phyloP scores from a whole-genome alignment of 2,797 vertebrate species.

The Tenualosa thibaudeaui region DNA sequence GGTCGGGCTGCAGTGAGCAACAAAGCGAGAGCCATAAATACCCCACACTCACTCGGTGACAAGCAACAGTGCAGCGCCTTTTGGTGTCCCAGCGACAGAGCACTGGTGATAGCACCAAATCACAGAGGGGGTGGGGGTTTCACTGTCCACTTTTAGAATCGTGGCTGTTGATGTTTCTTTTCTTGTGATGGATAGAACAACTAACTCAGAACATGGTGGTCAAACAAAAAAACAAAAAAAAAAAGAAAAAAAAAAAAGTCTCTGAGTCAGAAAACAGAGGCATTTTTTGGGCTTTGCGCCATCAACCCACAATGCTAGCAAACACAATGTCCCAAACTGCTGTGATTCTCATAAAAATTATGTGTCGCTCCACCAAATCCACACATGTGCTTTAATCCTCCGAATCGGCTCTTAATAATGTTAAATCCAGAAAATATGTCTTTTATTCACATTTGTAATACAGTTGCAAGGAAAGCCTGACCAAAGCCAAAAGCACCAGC shows the following conservation, averaged over 20 bases:
- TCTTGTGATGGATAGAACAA: background rate
- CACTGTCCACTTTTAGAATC: background rate
- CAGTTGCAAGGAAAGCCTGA: background rate
- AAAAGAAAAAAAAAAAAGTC: background rate
- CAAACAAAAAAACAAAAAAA: background rate
- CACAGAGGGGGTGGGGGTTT: background rate
- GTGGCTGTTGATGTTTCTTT: background rate
- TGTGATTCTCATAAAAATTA: constrained; percentile 2
- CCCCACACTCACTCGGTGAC: background rate
- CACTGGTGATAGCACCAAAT: background rate
- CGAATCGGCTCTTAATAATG: background rate
- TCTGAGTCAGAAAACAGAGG: constrained; percentile 6
- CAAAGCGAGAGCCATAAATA: background rate
- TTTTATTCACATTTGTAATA: constrained; percentile 15
- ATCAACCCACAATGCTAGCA: background rate
- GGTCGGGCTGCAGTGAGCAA: background rate
- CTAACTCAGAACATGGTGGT: background rate
- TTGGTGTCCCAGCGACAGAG: background rate
- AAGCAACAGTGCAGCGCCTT: background rate
- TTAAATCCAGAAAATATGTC: constrained; percentile 23
- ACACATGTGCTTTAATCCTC: background rate
- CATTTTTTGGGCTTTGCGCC: background rate
- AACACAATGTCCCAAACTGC: background rate
- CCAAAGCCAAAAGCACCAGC: background rate
- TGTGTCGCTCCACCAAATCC: constrained; percentile 1